Conservation (phyloP, 2,797 vertebrate genomes). For the Characodon lateralis region DNA sequence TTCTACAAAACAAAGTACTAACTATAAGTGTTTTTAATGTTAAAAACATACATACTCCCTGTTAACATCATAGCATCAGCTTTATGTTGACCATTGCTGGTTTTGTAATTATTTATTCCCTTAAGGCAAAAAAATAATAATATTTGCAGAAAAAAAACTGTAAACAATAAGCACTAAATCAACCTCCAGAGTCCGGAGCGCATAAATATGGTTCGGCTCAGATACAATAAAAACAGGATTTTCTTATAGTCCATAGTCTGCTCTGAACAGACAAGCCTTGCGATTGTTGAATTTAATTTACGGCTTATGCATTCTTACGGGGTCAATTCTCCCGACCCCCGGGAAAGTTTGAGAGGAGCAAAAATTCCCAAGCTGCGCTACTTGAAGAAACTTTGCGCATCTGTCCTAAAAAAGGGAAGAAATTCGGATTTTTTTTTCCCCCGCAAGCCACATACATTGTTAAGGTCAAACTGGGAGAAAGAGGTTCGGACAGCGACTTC, state of each 20-base stretch:
- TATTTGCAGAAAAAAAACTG: neutral
- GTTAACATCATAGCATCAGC: neutral
- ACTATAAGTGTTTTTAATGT: neutral
- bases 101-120: neutral
- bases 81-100: neutral
- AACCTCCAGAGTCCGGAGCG: neutral
- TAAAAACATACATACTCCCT: neutral
- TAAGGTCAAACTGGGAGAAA: neutral
- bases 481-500: neutral
- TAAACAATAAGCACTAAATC: neutral
- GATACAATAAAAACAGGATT: slow-evolving; percentile 85
- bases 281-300: slow-evolving; percentile 94
- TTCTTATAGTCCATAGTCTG: slow-evolving; percentile 76
- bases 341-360: slow-evolving; percentile 87
- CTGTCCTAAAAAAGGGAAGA: neutral
- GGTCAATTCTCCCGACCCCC: slow-evolving; percentile 94
- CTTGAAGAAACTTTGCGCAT: slow-evolving; percentile 21
- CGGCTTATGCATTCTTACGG: slow-evolving; percentile 94
- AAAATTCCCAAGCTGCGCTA: slow-evolving; percentile 81
- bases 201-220: slow-evolving; percentile 53
- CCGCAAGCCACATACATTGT: neutral
- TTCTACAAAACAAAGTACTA: neutral
- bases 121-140: slow-evolving; percentile 21
- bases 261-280: slow-evolving; percentile 87
- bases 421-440: neutral